Conservation (phyloP, 2,113 vertebrate genomes). For the Gadus chalcogrammus region DNA sequence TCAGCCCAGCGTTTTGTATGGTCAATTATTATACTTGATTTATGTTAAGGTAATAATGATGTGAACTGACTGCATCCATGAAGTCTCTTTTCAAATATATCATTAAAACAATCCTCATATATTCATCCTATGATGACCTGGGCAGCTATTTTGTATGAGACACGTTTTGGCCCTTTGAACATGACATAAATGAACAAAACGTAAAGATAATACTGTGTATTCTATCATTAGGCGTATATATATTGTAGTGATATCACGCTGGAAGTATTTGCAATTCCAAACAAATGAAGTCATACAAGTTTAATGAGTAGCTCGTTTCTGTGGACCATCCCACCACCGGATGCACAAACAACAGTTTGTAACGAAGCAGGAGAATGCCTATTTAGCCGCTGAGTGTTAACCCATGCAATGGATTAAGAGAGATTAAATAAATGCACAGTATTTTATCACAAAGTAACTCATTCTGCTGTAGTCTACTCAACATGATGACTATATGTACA, state of each 20-base stretch:
- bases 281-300: constrained; percentile 59
- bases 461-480: background rate
- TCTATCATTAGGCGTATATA: too few relatives aligned
- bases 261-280: constrained; percentile 49
- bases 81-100: background rate
- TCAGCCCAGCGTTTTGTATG: too few relatives aligned
- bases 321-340: constrained; percentile 28
- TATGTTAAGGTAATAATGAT: background rate
- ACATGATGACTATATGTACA: background rate
- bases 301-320: constrained; percentile 52
- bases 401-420: too few relatives aligned
- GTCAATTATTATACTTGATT: background rate
- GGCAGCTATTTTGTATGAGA: too few relatives aligned
- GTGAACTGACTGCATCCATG: background rate
- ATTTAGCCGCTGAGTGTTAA: too few relatives aligned
- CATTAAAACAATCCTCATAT: too few relatives aligned
- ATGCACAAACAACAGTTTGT: constrained; percentile 5
- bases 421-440: background rate
- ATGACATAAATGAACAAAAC: too few relatives aligned
- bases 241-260: too few relatives aligned
- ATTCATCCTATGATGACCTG: too few relatives aligned
- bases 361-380: background rate
- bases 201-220: too few relatives aligned
- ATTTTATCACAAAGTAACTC: background rate
- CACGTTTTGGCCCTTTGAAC: too few relatives aligned